Base-by-base conservation (phyloP, 2,888 invertebrate genomes). In the Thymelicus lineola region DNA sequence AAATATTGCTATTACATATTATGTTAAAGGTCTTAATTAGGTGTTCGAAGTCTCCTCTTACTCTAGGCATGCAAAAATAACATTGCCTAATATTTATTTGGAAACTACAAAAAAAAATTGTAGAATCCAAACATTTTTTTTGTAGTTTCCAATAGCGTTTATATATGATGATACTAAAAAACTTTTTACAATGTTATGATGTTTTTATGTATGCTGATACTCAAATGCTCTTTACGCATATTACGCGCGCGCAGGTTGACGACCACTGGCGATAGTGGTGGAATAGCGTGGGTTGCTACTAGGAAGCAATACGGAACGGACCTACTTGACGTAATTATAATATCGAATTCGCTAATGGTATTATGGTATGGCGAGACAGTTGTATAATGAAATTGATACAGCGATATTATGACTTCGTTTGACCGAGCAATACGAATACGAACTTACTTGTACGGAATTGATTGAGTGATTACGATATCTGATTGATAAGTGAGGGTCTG, bases 291-390 rank as follows among this genome's bases (percentile, higher is more conserved):
- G 71, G 68, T 67, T 45, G 70, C 58, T 82, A 80, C 79, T 74
- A 73, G 77, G 79, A 81, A 81, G 53, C 53, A 60, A 35, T 67
- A 67, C 46, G 28, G 15, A 10, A 17, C 28, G 53, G 61, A 61
- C 12, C 72, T 69, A 72, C 50, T 35, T 42, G 14, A 15, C 14
- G 12, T 48, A 61, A 59, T 36, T 68, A 70, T 64, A 64, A 68
- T 71, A 75, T 76, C 76, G 76, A 76, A 76, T 76, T 66, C 74
- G 70, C 74, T 70, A 78, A 72, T 66, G n/a, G 28, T 28, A 28
- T n/a, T n/a, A 28, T 28, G 28, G 38, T 15, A 50, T 7, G 28
- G 20, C 28, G 20, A 48, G 61, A 53, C 28, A 35, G 15, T 50
- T 42, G 12, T 10, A 48, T 61, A 17, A 58, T 17, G 28, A 55